A percentile compares a stretch with the other conserved stretches of the same genome.
Evolutionary conservation across 2,888 invertebrate species (phyloP).

Genomic region (Sisyra terminalis): DNA sequence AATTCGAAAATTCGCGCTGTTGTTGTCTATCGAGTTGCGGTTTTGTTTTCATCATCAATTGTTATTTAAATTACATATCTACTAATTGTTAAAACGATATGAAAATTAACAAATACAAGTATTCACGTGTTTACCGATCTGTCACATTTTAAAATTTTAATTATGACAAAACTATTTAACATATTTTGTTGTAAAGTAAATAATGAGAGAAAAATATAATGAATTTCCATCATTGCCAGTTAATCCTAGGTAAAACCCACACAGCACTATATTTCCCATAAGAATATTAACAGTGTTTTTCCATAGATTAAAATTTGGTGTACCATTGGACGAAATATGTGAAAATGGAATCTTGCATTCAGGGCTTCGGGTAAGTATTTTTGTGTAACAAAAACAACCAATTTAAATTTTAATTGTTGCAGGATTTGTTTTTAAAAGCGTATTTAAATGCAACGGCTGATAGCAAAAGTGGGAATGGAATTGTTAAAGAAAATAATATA

Average conservation of each 20-base stretch:
- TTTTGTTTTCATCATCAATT: no score
- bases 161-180: no score
- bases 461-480: neutral
- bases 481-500: neutral
- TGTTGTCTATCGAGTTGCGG: no score
- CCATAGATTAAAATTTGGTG: neutral
- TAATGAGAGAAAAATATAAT: neutral
- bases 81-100: no score
- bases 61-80: no score
- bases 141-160: neutral
- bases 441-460: neutral
- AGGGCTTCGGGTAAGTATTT: constrained; percentile 1
- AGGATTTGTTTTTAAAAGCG: constrained; percentile 4
- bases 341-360: constrained; percentile 1
- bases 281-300: neutral
- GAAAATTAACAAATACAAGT: neutral
- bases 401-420: neutral
- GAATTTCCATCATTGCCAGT: neutral
- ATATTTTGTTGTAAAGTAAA: no score
- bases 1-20: no score
- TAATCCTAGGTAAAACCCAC: neutral
- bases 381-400: neutral
- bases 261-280: neutral
- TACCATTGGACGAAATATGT: neutral
- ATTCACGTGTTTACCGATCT: neutral